A percentile compares a stretch with the other conserved stretches of the same genome.
Conservation (phyloP, 2,888 invertebrate species). For the Hypselothyrea guttata region DNA sequence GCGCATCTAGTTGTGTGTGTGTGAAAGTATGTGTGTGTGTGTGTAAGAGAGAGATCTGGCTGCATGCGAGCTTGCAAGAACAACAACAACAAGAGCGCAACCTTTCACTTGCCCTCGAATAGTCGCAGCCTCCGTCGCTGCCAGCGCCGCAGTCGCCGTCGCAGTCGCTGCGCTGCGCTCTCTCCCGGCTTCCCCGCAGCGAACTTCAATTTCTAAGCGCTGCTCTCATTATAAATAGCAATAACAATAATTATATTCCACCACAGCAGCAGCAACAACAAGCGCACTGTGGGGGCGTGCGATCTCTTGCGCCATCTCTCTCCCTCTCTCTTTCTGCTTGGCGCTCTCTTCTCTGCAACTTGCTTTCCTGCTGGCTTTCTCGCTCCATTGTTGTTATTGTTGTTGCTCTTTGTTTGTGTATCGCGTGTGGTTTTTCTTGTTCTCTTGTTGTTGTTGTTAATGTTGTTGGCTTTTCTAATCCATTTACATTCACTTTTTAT, state of each 20-base stretch:
- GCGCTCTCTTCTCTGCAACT: slow-evolving; percentile 24
- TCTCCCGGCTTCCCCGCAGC: slow-evolving; percentile 28
- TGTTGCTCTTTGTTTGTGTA: slow-evolving; percentile 21
- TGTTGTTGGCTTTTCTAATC: slow-evolving; percentile 37
- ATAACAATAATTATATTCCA: slow-evolving; percentile 17
- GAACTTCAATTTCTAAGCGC: slow-evolving; percentile 48
- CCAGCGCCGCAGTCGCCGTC: slow-evolving; percentile 13
- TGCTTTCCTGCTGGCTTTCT: slow-evolving; percentile 21
- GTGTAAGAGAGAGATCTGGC: slow-evolving; percentile 10
- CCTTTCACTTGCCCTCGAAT: slow-evolving; percentile 62
- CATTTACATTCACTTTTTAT: slow-evolving; percentile 56
- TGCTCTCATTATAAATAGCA: slow-evolving; percentile 42
- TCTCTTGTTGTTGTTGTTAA: slow-evolving; percentile 2
- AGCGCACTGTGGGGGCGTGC: slow-evolving; percentile 66
- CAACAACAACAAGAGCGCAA: slow-evolving; percentile 20
- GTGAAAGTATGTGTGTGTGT: not conserved
- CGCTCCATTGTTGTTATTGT: slow-evolving; percentile 8
- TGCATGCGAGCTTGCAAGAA: slow-evolving; percentile 40
- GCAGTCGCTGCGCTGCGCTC: not conserved
- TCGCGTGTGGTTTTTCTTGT: slow-evolving; percentile 37
- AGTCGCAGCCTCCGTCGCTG: slow-evolving; percentile 7
- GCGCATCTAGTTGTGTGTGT: slow-evolving; percentile 25
- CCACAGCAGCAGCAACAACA: slow-evolving; percentile 9
- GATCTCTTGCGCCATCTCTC: slow-evolving; percentile 35
- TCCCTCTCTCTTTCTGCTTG: slow-evolving; percentile 15